A percentile compares a stretch with the other conserved stretches of the same genome.
These are phyloP conservation scores for Sander vitreus DNA, from an alignment of 2,113 vertebrate genomes.

Conservation along the genomic window DNA sequence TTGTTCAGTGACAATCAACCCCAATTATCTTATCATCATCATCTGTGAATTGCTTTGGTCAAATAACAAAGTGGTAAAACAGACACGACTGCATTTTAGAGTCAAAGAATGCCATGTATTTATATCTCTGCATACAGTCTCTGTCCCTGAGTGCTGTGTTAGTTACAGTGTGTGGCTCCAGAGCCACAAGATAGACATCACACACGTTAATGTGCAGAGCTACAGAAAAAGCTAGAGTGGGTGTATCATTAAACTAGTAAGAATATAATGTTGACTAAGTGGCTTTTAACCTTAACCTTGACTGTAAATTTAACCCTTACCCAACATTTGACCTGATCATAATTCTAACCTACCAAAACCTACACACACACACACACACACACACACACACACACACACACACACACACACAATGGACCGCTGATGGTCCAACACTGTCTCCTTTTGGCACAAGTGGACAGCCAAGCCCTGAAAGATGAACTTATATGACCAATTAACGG, in stretches of 20 bases:
- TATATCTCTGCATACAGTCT: background rate
- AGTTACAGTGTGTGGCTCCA: background rate
- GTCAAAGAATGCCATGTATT: background rate
- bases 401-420: background rate
- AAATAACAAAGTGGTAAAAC: conserved; percentile 22
- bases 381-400: background rate
- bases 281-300: conserved; percentile 8
- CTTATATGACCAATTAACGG: conserved; percentile 40
- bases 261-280: background rate
- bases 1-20: conserved; percentile 48
- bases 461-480: conserved; percentile 5
- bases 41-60: conserved; percentile 35
- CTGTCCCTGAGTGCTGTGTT: background rate
- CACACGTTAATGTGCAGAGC: background rate
- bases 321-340: conserved; percentile 12
- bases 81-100: background rate
- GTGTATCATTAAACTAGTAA: background rate
- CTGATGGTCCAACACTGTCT: background rate
- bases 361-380: background rate
- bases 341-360: background rate
- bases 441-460: conserved; percentile 21
- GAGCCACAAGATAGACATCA: background rate
- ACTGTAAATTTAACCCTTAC: background rate
- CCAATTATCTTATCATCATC: conserved; percentile 43
- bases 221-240: background rate